These are phyloP conservation scores for Oceanites oceanicus DNA, from an alignment of 2,113 vertebrate species.

Conservation along the genomic window DNA sequence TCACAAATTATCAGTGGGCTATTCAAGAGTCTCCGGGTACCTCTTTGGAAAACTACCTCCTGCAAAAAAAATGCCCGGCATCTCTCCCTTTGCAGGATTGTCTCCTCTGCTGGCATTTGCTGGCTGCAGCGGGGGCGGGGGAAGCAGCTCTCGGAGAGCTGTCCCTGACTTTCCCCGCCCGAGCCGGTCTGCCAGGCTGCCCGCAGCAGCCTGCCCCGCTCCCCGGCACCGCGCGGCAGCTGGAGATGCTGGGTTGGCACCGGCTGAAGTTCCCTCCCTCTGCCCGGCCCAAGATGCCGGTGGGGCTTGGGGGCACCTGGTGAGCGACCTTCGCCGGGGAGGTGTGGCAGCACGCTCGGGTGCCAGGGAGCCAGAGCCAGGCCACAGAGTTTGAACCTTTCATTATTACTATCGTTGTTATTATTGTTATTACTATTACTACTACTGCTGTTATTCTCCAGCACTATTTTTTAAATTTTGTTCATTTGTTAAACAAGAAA, in stretches of 20 bases:
- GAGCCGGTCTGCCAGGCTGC: background rate
- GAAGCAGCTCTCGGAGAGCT: background rate
- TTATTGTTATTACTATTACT: background rate
- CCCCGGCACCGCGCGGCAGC: background rate
- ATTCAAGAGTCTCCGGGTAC: background rate
- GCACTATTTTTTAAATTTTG: background rate
- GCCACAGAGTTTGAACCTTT: background rate
- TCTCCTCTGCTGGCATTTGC: background rate
- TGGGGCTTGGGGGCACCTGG: background rate
- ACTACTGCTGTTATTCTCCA: background rate
- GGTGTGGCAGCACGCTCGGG: fast-evolving
- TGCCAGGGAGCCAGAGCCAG: background rate
- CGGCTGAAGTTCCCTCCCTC: background rate
- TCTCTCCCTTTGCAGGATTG: background rate
- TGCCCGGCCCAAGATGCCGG: background rate
- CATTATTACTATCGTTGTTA: background rate
- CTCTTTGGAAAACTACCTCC: background rate
- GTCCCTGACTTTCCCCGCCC: background rate
- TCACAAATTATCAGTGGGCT: background rate
- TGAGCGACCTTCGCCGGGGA: background rate
- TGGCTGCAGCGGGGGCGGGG: background rate
- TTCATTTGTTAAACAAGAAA: background rate
- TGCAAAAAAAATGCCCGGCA: background rate
- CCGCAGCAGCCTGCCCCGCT: background rate
- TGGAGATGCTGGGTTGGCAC: background rate